Conservation (phyloP, 2,797 vertebrate species). For the Chiloscyllium punctatum region DNA sequence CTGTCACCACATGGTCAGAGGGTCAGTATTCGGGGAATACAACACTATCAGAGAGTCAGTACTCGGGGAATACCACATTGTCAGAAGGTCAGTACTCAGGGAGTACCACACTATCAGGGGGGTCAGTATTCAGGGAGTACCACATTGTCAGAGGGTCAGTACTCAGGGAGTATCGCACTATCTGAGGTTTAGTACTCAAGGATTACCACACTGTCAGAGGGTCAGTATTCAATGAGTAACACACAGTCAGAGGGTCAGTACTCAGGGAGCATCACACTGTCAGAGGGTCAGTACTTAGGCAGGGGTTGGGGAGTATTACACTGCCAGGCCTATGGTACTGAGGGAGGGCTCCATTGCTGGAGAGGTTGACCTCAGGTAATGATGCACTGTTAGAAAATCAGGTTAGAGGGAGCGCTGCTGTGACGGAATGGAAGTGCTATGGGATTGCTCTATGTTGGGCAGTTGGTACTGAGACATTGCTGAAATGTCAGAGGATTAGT, state of each 20-base stretch:
- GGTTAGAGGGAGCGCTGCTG: not conserved
- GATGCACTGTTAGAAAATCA: not conserved
- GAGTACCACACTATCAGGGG: not conserved
- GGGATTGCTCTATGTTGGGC: not conserved
- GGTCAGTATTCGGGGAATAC: not conserved
- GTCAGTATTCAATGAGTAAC: not conserved
- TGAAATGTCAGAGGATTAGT: not conserved
- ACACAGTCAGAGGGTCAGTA: too few relatives aligned
- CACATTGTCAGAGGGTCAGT: too few relatives aligned
- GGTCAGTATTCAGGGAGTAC: not conserved
- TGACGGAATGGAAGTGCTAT: not conserved
- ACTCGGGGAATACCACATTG: not conserved
- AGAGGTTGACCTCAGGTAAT: not conserved
- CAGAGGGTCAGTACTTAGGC: too few relatives aligned
- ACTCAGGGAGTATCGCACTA: not conserved
- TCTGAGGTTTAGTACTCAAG: not conserved
- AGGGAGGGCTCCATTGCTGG: not conserved
- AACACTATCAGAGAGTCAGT: not conserved
- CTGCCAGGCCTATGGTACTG: not conserved
- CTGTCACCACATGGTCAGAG: not conserved
- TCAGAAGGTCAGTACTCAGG: not conserved
- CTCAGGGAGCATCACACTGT: too few relatives aligned
- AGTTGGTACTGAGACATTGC: not conserved
- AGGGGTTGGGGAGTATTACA: not conserved
- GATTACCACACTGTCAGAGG: not conserved